phyloP scores from a whole-genome alignment of 2,797 vertebrate species.

The Tadarida brasiliensis region DNA sequence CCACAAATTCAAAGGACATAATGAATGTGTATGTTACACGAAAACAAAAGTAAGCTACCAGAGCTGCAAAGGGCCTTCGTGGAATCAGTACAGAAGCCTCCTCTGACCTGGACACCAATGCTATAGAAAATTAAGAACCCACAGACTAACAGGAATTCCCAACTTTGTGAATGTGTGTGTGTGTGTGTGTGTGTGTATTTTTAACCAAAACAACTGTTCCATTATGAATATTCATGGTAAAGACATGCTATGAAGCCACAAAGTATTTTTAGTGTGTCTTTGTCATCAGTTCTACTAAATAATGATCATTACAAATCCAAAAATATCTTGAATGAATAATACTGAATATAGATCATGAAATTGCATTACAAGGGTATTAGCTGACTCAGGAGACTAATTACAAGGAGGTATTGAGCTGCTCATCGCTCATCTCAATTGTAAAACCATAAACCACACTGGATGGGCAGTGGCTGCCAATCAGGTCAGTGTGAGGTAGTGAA shows the following conservation, averaged over 20 bases:
- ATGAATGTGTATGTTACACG: not conserved
- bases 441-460: conserved; percentile 68
- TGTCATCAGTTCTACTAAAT: conserved; percentile 80
- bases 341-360: conserved; percentile 81
- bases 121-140: not conserved
- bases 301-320: conserved; percentile 78
- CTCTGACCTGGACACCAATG: conserved; percentile 43
- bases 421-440: conserved; percentile 69
- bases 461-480: conserved; percentile 30
- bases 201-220: conserved; percentile 72
- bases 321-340: conserved; percentile 79
- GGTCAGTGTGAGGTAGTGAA: not conserved
- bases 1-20: conserved; percentile 53
- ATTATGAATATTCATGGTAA: conserved; percentile 79
- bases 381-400: conserved; percentile 79
- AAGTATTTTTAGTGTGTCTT: conserved; percentile 70
- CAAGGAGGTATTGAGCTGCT: conserved; percentile 81
- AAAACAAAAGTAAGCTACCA: conserved; percentile 28
- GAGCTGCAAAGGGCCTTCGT: conserved; percentile 22
- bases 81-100: conserved; percentile 51
- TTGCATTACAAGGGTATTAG: conserved; percentile 83
- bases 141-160: conserved; percentile 8
- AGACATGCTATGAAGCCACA: conserved; percentile 67
- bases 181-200: not conserved
- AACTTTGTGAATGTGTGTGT: not conserved